These are phyloP conservation scores for Agriopis marginaria DNA, from an alignment of 2,888 invertebrate genomes.

Conservation along the genomic window DNA sequence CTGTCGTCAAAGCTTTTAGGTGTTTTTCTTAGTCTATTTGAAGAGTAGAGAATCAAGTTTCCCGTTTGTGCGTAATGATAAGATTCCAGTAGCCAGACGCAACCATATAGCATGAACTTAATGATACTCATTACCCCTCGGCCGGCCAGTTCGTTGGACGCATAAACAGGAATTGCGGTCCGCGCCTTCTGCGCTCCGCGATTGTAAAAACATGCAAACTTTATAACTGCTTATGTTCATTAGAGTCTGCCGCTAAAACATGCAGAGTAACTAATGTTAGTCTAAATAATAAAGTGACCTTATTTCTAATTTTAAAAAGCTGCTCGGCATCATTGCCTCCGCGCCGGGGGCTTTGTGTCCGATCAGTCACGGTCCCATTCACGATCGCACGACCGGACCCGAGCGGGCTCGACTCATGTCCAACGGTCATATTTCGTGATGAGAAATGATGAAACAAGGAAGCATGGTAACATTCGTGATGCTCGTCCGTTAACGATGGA, in stretches of 20 bases:
- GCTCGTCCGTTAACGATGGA: conserved; percentile 48
- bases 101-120: conserved; percentile 43
- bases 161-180: conserved; percentile 73
- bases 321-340: conserved; percentile 58
- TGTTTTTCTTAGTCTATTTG: not conserved
- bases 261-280: conserved; percentile 7
- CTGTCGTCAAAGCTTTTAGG: too few relatives aligned
- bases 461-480: conserved; percentile 56
- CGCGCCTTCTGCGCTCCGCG: conserved; percentile 62
- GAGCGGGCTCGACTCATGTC: conserved; percentile 52
- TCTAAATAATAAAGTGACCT: conserved; percentile 50
- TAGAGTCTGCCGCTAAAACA: conserved; percentile 18
- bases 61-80: conserved; percentile 19
- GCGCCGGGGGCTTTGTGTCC: conserved; percentile 66
- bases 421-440: conserved; percentile 66
- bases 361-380: conserved; percentile 75
- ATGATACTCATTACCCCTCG: conserved; percentile 60
- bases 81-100: conserved; percentile 46
- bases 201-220: conserved; percentile 55
- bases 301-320: conserved; percentile 56
- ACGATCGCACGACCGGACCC: conserved; percentile 65
- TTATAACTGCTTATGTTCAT: conserved; percentile 17
- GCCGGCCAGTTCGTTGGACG: conserved; percentile 67
- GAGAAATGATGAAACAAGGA: conserved; percentile 68
- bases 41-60: not conserved